Evolutionary conservation across 2,113 vertebrate genomes (phyloP), one percentile per base, ranked within the genome.

Genomic region (Lethenteron camtschaticum): DNA sequence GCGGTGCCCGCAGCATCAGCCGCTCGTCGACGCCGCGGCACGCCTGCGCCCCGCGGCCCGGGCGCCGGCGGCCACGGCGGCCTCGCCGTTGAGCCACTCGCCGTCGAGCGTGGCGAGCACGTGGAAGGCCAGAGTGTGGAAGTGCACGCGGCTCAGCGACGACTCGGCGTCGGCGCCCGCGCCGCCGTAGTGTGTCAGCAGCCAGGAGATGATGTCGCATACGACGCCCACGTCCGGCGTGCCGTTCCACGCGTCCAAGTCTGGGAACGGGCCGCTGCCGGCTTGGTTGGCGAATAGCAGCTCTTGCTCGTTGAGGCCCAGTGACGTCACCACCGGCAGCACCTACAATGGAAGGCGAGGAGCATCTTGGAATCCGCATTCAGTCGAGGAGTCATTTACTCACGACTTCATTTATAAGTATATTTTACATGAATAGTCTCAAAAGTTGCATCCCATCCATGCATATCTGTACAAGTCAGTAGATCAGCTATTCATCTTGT

Each of bases 221-320:
- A 96, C 89, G 2, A 76, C 74, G 1, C 85, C 91, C 73, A 95
- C 85, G 0, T 95, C 87, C 0, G 92, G 88, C 57, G 89, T 12
- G 0, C 86, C 87, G 0, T 78, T 75, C 92, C 92, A 95, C n/a
- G 87, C 76, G 0, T 72, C 2, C 1, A 89, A 70, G 1, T 84
- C 79, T 1, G 86, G 78, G 1, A 96, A 87, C 55, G 94, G 92
- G 3, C 94, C 94, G 0, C 78, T 76, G 0, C 83, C 85, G 0
- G 89, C 80, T 79, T 94, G 92, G 1, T 85, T 86, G 66, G 96
- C 84, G 80, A 99, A 99, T 3, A 99, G 81, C 76, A 99, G 83
- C 80, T 99, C 94, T 80, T 97, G 91, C 66, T 99, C 94, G 1
- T 99, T 99, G 79, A 99, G 82, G 58, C 94, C 94, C 0, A 99